Evolutionary conservation across 2,888 invertebrate genomes (phyloP), one percentile per base, ranked within the genome.

Genomic region (Pyrgus malvae): DNA sequence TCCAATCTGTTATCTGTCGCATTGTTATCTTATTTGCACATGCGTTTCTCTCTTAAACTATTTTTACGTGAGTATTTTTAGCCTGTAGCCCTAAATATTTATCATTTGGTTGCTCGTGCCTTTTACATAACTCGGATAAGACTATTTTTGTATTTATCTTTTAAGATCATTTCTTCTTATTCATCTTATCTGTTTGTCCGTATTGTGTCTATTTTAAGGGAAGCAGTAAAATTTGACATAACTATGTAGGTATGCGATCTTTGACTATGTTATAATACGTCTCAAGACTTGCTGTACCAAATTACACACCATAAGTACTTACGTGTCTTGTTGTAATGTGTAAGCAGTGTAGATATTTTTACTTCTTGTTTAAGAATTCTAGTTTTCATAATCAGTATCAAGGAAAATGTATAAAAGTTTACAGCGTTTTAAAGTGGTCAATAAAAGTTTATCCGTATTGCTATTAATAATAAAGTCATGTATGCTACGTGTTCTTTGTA

Each of bases 11-110:
- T 50, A 50, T 51, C 51, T 44, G 42, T 42, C 35, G 19, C 17
- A 23, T 23, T 42, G 25, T 37, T 44, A 51, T 51, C 51, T 51
- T 49, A 40, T 49, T 50, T 50, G 41, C 31, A 25, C 21, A 7
- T 44, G 44, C 35, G 33, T 51, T 42, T 44, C 27, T 51, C 27
- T 35, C 35, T 37, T 42, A 14, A n/a, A 19, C 51, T 44, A 44
- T 44, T 51, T 33, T 33, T 35, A 7, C 37, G 16, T 9, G 6
- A 3, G 11, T 51, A 51, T 44, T 51, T 50, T 44, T 37, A 44
- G 41, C 16, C 25, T 7, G 4, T 12, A 16, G 7, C 35, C 11
- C 35, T 25, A 19, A 42, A 42, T 35, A 3, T 25, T 51, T 51
- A 51, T 42, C 41, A 41, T 16, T 35, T 17, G 1, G 8, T 17